Percentiles rank a stretch among this genome's conserved stretches.
Conservation (phyloP, 64 coral and sea anemone genomes). For the Montipora foliosa region DNA sequence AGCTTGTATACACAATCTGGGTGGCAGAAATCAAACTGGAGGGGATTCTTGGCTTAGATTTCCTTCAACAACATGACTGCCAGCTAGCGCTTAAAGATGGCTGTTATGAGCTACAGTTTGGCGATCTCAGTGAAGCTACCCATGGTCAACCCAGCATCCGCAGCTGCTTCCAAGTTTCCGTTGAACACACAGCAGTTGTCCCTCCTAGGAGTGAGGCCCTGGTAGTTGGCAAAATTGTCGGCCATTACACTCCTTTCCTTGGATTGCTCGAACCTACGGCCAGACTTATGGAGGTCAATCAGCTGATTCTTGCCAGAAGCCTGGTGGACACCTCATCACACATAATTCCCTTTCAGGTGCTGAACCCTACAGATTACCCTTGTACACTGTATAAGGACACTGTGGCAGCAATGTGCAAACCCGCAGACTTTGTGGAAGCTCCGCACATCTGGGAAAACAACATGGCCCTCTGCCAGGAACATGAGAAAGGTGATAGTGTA, state of each 20-base stretch:
- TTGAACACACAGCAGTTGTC: slow-evolving; percentile 2
- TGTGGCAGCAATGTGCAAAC: slow-evolving; percentile 19
- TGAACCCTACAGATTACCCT: slow-evolving; percentile 23
- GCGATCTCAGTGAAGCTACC: no score
- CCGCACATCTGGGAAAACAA: neutral
- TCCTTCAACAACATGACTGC: neutral
- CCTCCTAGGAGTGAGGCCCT: slow-evolving; percentile 52
- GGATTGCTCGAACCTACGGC: slow-evolving; percentile 42
- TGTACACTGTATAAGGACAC: slow-evolving; percentile 27
- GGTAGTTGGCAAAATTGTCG: slow-evolving; percentile 35
- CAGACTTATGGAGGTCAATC: slow-evolving; percentile 29
- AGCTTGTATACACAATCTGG: slow-evolving; percentile 1
- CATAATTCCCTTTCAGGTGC: slow-evolving; percentile 12
- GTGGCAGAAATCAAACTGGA: slow-evolving; percentile 45
- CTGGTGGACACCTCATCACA: slow-evolving; percentile 29
- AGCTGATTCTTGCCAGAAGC: slow-evolving; percentile 54
- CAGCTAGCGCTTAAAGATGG: neutral
- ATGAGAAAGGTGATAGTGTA: neutral
- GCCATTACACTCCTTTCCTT: neutral
- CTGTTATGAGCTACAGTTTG: no score
- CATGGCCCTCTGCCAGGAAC: neutral
- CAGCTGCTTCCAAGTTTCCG: neutral
- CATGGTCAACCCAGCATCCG: no score
- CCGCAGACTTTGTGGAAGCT: slow-evolving; percentile 8
- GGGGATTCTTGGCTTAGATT: slow-evolving; percentile 51